Conservation (phyloP, 2,888 invertebrate species). For the Xylophagus ater region DNA sequence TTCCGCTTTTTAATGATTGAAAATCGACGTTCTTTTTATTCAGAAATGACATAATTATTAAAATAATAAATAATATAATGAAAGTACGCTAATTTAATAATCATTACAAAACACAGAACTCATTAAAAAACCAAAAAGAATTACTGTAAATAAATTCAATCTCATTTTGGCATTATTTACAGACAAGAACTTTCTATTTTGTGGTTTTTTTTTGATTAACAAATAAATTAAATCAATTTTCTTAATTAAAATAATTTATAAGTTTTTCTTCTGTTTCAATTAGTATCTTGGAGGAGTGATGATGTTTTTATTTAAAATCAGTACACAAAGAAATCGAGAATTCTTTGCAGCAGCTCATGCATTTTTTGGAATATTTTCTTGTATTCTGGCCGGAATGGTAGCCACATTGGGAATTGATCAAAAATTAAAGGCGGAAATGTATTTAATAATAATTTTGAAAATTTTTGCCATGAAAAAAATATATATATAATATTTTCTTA, state of each 20-base stretch:
- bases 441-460: neutral
- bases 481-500: neutral
- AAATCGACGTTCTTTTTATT: no score
- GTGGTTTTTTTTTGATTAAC: neutral
- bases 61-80: no score
- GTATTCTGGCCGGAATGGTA: conserved; percentile 2
- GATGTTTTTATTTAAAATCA: conserved; percentile 3
- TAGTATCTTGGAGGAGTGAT: conserved; percentile 4
- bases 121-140: no score
- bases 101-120: no score
- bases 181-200: neutral
- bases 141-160: no score
- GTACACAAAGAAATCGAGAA: conserved; percentile 1
- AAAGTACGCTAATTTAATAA: no score
- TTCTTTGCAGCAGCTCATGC: conserved; percentile 6
- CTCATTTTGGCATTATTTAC: no score
- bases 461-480: neutral
- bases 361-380: conserved; percentile 7
- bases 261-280: neutral
- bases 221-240: no score
- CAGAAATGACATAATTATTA: no score
- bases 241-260: no score
- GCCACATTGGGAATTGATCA: conserved; percentile 2
- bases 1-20: no score
- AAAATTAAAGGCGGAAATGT: neutral